phyloP scores from a whole-genome alignment of 2,888 invertebrate species.

The Polydesmus complanatus region DNA sequence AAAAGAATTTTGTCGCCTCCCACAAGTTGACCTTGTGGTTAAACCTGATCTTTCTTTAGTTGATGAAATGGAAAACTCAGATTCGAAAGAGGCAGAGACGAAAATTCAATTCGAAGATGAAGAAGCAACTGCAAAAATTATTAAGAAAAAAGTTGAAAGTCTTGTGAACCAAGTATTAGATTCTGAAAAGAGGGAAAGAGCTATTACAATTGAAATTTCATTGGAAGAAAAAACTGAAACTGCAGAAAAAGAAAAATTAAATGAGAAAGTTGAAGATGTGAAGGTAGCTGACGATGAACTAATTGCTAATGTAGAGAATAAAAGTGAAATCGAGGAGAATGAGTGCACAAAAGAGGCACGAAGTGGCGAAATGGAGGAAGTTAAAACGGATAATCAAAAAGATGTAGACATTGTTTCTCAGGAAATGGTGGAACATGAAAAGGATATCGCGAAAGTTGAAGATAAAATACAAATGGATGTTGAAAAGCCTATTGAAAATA shows the following conservation, averaged over 20 bases:
- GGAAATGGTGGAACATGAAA: constrained; percentile 1
- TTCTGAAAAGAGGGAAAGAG: constrained; percentile 14
- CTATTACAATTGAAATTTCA: constrained; percentile 8
- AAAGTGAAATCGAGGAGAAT: constrained; percentile 22
- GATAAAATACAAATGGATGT: neutral
- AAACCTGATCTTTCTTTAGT: neutral
- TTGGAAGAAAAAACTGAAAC: constrained; percentile 15
- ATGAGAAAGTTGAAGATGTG: constrained; percentile 30
- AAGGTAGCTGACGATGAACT: constrained; percentile 22
- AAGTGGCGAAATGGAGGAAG: constrained; percentile 20
- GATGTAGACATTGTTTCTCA: constrained; percentile 12
- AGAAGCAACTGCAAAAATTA: neutral
- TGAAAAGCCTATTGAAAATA: constrained; percentile 10
- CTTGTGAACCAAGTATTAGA: constrained; percentile 1
- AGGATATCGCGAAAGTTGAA: neutral
- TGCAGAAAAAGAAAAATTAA: constrained; percentile 15
- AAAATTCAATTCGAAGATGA: neutral
- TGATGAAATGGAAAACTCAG: too few species aligned
- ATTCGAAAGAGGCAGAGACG: neutral
- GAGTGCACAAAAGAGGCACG: too few species aligned
- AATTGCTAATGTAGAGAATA: constrained; percentile 22
- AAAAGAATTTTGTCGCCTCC: too few species aligned
- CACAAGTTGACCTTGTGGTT: neutral
- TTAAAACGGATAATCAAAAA: constrained; percentile 19
- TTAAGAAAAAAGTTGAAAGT: constrained; percentile 3